Base-by-base conservation (phyloP, 2,113 vertebrate genomes). In the Planiliza haematocheilus region DNA sequence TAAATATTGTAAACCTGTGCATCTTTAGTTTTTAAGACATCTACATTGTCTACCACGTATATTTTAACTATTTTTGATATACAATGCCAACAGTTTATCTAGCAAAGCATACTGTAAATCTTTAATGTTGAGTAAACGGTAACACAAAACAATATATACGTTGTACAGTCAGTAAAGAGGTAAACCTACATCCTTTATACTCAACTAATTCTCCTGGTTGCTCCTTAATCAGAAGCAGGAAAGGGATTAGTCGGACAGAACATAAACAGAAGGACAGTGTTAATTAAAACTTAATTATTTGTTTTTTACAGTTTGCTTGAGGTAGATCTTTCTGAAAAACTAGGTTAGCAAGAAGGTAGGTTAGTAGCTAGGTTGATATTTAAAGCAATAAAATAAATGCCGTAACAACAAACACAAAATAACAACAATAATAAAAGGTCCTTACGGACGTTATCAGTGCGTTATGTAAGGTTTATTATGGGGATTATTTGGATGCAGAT, bases 401-500 rank as follows among this genome's bases (percentile, higher is more conserved):
- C 9, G 43, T 17, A 42, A 43, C 17, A 53, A 20, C n/a, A 67
- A 34, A 58, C 38, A 72, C 30, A 20, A 38, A 62, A 53, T 20
- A 41, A 37, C 13, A 61, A 36, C 10, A 0, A 20, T 11, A 65
- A 55, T 49, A 60, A 63, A 55, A 34, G 12, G 13, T 57, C 17
- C 37, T 42, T 20, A 55, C 0, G 4, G 56, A 55, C 2, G 0
- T 59, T 5, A 13, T 59, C 36, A 30, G 64, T 30, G 10, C 9
- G 30, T 61, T 7, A 30, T 41, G 36, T 56, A 53, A 78, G 21
- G 13, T 34, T 69, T 55, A 46, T 56, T 59, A 60, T 30, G 53
- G 30, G 16, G 36, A 62, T 34, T 42, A 61, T 63, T 64, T 59
- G 18, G n/a, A 53, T 65, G 9, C 10, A 60, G 45, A 30, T 59